Evolutionary conservation across 2,888 invertebrate species (phyloP).

Genomic region (Agriotes lineatus): DNA sequence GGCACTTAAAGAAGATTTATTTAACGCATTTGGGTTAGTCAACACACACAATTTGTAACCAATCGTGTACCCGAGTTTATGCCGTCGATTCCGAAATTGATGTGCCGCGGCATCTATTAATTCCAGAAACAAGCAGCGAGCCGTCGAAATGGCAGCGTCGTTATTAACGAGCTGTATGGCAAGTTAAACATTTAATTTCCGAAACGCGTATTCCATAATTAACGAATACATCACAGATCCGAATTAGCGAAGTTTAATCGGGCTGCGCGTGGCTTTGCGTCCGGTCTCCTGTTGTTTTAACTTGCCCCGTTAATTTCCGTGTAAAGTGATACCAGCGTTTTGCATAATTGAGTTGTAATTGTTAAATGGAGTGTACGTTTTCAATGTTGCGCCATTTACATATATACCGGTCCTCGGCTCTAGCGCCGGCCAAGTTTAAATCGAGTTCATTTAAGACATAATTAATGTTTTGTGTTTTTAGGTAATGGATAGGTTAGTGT

Average conservation of each 20-base stretch:
- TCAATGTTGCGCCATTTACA: conserved; percentile 64
- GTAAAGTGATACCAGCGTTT: conserved; percentile 63
- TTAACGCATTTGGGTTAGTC: too few species aligned
- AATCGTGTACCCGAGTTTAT: too few species aligned
- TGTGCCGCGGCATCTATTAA: not conserved
- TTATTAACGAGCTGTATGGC: conserved; percentile 37
- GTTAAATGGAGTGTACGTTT: conserved; percentile 65
- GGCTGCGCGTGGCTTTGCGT: conserved; percentile 54
- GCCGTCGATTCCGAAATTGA: not conserved
- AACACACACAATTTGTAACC: too few species aligned
- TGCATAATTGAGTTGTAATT: conserved; percentile 67
- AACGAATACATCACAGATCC: conserved; percentile 65
- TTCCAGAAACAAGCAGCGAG: not conserved
- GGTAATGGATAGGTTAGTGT: conserved; percentile 12
- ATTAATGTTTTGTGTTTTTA: conserved; percentile 49
- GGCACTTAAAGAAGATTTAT: too few species aligned
- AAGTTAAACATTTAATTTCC: conserved; percentile 59
- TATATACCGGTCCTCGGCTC: conserved; percentile 60
- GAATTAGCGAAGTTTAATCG: conserved; percentile 61
- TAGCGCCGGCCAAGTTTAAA: conserved; percentile 55
- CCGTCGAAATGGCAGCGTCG: not conserved
- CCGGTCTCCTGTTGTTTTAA: conserved; percentile 63
- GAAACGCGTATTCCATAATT: conserved; percentile 62
- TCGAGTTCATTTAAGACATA: conserved; percentile 56
- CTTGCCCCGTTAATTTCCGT: conserved; percentile 66